These are phyloP conservation scores for Sakesphorus luctuosus DNA, from an alignment of 2,113 vertebrate genomes.

Conservation along the genomic window DNA sequence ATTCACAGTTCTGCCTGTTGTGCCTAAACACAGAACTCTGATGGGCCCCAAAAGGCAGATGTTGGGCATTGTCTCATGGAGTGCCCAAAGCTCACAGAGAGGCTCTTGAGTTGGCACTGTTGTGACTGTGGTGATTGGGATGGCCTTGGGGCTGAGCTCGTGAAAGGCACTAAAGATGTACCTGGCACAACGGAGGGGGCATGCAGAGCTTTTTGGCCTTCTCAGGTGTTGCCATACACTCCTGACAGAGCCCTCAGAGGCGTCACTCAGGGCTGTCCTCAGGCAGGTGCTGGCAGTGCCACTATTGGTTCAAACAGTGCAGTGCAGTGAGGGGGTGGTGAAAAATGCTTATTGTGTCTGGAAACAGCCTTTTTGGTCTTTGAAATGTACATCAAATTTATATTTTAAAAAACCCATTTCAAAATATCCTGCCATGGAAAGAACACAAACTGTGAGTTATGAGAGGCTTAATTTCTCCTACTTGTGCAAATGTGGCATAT, in stretches of 20 bases:
- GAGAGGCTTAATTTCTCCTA: background rate
- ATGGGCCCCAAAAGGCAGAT: accelerated
- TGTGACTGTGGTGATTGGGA: background rate
- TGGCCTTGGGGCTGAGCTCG: background rate
- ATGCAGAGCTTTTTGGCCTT: background rate
- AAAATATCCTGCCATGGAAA: background rate
- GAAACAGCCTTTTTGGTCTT: background rate
- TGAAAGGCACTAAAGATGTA: accelerated
- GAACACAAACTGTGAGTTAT: background rate
- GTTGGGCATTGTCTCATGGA: too few relatives aligned
- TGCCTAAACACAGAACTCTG: background rate
- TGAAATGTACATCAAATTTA: background rate
- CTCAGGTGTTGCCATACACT: accelerated
- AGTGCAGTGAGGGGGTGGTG: too few relatives aligned
- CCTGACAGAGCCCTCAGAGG: too few relatives aligned
- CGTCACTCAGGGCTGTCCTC: accelerated
- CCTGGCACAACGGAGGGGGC: background rate
- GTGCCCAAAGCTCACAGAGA: background rate
- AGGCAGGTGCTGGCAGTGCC: background rate
- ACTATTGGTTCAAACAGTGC: accelerated
- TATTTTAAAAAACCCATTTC: background rate
- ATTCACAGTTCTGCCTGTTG: background rate
- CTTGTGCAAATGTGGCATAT: too few relatives aligned
- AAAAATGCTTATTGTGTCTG: background rate
- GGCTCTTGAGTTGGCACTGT: background rate